Evolutionary conservation across 1,140 invertebrate species (phyloP), one percentile per base, ranked within the genome.

Genomic region (Oncopeltus fasciatus): DNA sequence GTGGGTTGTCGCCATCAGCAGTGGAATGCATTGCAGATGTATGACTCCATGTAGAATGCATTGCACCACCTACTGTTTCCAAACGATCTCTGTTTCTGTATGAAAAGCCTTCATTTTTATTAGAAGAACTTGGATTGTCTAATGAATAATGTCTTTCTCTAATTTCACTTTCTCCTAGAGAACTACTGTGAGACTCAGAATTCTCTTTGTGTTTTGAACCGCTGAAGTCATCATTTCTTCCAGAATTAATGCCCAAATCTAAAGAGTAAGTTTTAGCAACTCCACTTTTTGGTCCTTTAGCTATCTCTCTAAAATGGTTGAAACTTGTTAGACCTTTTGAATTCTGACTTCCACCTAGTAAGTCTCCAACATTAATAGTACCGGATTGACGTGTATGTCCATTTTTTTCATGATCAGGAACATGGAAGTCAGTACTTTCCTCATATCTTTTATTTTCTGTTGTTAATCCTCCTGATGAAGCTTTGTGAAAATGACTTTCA

Each of bases 201-300:
- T 26, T 2, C 20, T 24, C 24, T 9, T 18, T 3, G n/a, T 1
- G 11, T 16, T 28, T 29, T 20, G 9, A 29, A 14, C n/a, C 5
- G 16, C 12, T 12, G 18, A n/a, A 38, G 3, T 24, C n/a, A 57
- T 57, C 56, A 2, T 33, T n/a, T 27, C 4, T 24, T 4, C 31
- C 56, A 1, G 56, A 33, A 33, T 56, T 14, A 5, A 65, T 49
- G n/a, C 59, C 62, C 24, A 68, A 62, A 59, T 68, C 65, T 43
- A 66, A 61, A 8, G 60, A 47, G 38, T 68, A 66, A 2, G 67
- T 68, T 63, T 61, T 64, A 38, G 67, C 67, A 16, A 58, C 62
- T 9, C 67, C 67, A 61, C 66, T 65, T 53, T 49, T 28, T 16
- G 67, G 67, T 12, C 67, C 67, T 24, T n/a, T 16, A 27, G 65